Base-by-base conservation (phyloP, 2,113 vertebrate genomes). In the Naja naja region DNA sequence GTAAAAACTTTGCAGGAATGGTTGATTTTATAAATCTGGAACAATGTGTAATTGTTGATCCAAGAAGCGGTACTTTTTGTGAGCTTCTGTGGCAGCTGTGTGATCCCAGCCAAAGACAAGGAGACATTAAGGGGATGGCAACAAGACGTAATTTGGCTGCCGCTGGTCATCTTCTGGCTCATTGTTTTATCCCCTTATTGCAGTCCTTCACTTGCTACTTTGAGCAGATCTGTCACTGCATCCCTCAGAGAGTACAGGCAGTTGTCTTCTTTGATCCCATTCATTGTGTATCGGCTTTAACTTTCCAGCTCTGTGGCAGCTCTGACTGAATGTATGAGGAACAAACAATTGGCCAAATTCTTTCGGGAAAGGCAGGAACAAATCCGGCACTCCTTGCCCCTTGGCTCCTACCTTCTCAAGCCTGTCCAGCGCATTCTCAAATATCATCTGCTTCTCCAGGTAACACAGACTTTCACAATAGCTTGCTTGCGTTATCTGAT, bases 361-460 rank as follows among this genome's bases (percentile, higher is more conserved):
- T 99, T 99, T 91, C 97, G 98, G 11, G 99, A 99, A 93, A 98
- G 98, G 5, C 99, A 99, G 97, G 98, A 98, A 6, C 95, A 95
- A 90, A 97, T 99, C 92, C 98, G 98, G 91, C 98, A 98, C 6
- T 98, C 98, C 0, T 97, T 99, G 88, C 99, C 99, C 3, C 93
- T 99, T 10, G 99, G 99, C 0, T 99, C 99, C 91, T 99, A 99
- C 96, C 98, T 99, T 94, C 98, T 99, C 22, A 99, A 99, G 92
- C 99, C 99, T 0, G 99, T 99, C 45, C 99, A 99, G 98, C 98
- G 99, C 96, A 99, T 99, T 97, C 98, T 99, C 90, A 99, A 99
- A 94, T 99, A 99, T 96, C 99, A 99, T 96, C 97, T 99, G 89
- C 98, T 99, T 90, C 98, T 99, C 45, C 99, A 99, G 99, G 99